phyloP scores from a whole-genome alignment of 2,797 vertebrate genomes.

The Australoheros facetus region DNA sequence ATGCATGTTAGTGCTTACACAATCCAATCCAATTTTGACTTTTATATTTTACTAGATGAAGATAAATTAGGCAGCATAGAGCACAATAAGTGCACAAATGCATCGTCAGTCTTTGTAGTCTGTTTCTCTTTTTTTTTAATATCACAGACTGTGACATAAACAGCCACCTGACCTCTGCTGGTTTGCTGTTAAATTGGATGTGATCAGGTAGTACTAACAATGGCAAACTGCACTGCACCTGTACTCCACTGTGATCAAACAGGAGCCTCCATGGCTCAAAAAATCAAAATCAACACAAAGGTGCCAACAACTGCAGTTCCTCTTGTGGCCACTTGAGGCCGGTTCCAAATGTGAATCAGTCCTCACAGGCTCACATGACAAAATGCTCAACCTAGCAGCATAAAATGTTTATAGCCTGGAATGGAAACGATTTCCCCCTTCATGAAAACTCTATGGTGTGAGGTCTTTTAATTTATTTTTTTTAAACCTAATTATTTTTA shows the following conservation, averaged over 20 bases:
- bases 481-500: background rate
- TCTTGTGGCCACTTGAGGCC: background rate
- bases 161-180: no score
- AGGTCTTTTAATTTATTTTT: background rate
- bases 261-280: background rate
- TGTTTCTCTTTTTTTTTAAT: no score
- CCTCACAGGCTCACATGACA: background rate
- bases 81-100: no score
- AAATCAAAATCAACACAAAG: background rate
- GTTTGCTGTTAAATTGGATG: background rate
- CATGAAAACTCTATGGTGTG: background rate
- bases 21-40: background rate
- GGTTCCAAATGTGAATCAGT: background rate
- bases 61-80: no score
- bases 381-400: background rate
- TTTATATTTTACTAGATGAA: no score
- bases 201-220: background rate
- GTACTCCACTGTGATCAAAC: background rate
- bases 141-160: no score
- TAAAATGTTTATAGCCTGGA: background rate
- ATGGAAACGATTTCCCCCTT: rapidly evolving
- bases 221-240: background rate
- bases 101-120: no score
- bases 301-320: background rate
- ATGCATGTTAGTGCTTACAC: background rate